Percentiles rank a stretch among this genome's conserved stretches.
Conservation (phyloP, 2,113 vertebrate species). For the Tachycineta bicolor region DNA sequence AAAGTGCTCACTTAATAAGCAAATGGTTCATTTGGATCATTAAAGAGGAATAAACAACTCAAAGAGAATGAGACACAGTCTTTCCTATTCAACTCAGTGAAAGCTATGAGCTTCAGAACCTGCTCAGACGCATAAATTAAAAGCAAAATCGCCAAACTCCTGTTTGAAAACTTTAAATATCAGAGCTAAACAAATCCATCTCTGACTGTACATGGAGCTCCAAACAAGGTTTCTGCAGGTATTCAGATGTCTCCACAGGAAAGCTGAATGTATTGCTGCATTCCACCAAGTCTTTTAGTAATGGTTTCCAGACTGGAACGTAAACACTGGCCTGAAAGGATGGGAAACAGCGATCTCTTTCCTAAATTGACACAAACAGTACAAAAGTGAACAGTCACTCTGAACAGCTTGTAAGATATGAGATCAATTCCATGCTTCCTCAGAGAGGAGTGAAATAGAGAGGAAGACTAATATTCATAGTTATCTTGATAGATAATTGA, state of each 20-base stretch:
- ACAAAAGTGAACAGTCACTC: background rate
- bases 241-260: background rate
- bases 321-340: background rate
- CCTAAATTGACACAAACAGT: background rate
- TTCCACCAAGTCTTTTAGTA: background rate
- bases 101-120: background rate
- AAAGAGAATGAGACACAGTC: background rate
- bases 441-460: background rate
- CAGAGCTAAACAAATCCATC: background rate
- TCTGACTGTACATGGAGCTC: background rate
- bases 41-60: background rate
- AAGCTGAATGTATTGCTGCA: background rate
- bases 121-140: background rate
- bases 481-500: background rate
- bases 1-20: background rate
- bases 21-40: background rate
- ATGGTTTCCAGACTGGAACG: background rate
- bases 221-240: background rate
- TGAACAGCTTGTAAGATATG: background rate
- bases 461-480: background rate
- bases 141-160: background rate
- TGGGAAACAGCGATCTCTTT: background rate
- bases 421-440: background rate
- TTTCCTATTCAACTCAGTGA: background rate
- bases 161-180: background rate